phyloP scores from a whole-genome alignment of 2,113 vertebrate species.

The Turdus rufiventris region DNA sequence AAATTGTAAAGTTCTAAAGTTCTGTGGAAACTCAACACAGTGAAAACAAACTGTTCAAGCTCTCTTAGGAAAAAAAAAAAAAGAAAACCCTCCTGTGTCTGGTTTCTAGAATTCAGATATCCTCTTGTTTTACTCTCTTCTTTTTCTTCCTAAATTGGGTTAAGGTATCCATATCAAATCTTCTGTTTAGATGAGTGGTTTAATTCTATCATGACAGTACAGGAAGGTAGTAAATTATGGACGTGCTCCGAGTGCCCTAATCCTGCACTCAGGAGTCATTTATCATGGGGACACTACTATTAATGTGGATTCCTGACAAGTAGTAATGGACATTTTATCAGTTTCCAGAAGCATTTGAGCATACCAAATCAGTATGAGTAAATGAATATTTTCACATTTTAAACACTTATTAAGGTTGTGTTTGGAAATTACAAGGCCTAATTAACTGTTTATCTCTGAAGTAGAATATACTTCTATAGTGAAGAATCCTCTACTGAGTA shows the following conservation, averaged over 20 bases:
- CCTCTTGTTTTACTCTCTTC: background rate
- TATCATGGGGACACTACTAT: background rate
- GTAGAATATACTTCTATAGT: background rate
- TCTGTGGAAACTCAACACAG: background rate
- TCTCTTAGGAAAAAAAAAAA: background rate
- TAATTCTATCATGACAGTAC: background rate
- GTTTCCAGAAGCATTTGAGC: background rate
- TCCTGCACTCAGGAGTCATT: background rate
- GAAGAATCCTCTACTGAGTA: background rate
- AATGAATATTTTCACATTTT: background rate
- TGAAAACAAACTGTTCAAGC: background rate
- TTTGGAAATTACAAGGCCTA: background rate
- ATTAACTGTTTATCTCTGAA: background rate
- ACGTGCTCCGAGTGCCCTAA: background rate
- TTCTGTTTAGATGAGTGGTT: background rate
- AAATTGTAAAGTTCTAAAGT: background rate
- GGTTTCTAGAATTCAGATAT: background rate
- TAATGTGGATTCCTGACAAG: background rate
- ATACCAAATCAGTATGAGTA: background rate
- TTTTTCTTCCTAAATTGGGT: background rate
- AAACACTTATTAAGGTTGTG: background rate
- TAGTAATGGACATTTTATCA: background rate
- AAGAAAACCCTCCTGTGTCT: rapidly evolving
- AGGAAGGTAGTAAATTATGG: background rate
- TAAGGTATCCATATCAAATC: background rate